Evolutionary conservation across 2,888 invertebrate genomes (phyloP).

Genomic region (Agrochola litura): DNA sequence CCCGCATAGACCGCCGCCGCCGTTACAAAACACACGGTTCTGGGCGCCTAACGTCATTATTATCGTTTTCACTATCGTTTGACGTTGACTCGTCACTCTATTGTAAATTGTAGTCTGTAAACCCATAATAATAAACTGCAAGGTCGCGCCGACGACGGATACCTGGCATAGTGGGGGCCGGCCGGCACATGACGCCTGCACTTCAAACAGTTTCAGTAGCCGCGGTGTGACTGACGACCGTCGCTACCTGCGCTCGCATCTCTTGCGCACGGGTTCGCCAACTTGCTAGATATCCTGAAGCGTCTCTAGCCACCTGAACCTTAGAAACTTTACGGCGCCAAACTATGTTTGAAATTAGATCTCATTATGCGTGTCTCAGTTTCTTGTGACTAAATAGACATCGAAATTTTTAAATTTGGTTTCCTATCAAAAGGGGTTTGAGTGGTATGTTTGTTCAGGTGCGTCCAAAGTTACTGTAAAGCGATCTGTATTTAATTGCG

Average conservation of each 20-base stretch:
- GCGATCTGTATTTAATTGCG: conserved; percentile 69
- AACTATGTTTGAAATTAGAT: conserved; percentile 23
- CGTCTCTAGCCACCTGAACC: background rate
- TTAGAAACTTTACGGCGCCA: background rate
- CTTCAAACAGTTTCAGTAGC: conserved; percentile 79
- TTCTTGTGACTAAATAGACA: conserved; percentile 11
- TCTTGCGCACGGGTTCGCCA: conserved; percentile 33
- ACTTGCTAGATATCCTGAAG: conserved; percentile 16
- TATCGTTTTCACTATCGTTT: conserved; percentile 87
- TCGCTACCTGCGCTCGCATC: conserved; percentile 22
- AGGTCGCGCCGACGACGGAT: conserved; percentile 80
- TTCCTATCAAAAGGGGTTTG: conserved; percentile 59
- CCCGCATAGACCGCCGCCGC: conserved; percentile 76
- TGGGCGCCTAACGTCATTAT: conserved; percentile 79
- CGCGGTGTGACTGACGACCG: conserved; percentile 59
- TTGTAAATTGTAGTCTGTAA: conserved; percentile 89
- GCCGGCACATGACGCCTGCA: conserved; percentile 79
- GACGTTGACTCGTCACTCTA: conserved; percentile 85
- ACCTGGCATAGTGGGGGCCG: conserved; percentile 79
- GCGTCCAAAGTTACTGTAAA: conserved; percentile 64
- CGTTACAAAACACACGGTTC: conserved; percentile 79
- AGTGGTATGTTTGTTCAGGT: conserved; percentile 79
- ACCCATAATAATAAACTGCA: conserved; percentile 89
- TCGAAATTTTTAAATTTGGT: conserved; percentile 33
- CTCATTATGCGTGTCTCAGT: background rate